Base-by-base conservation (phyloP, 2,888 invertebrate genomes). In the Drosophila aldrichi region DNA sequence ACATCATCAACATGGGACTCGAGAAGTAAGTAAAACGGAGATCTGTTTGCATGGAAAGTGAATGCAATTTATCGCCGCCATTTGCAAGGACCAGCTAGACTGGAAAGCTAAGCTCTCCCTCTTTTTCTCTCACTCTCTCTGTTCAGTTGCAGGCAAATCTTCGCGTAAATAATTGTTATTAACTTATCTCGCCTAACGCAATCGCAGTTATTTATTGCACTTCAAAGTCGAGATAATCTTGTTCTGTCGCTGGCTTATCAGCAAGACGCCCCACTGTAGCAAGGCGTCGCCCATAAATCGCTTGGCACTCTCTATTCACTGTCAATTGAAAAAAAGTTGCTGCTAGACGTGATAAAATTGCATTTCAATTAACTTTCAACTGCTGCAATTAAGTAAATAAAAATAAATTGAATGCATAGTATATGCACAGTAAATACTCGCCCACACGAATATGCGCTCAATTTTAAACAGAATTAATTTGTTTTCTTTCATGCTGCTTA, bases 21-120 rank as follows among this genome's bases (percentile, higher is more conserved):
- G 83, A 83, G n/a, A 83, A 82, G 83, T 83, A 64, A 88, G 83
- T 88, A 70, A 20, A 32, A 12, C 12, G 9, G n/a, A 41, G 48
- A 36, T 64, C 36, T 29, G 14, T 22, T 34, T 40, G 10, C 7
- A 29, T 12, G 14, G 41, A 9, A 55, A 32, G 18, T 32, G 10
- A 41, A 10, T 43, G 14, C 8, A 12, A 40, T 22, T 1, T 5
- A 36, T 22, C 14, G 25, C n/a, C 40, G 54, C 38, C 40, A 29
- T 56, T 43, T 32, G 16, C 41, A 49, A 67, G 20, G 22, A 46
- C 34, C 43, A n/a, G 12, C 34, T 51, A 16, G 51, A 14, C 20
- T 29, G 52, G 36, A 52, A 52, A 38, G 38, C 34, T 12, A n/a
- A 25, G 36, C 18, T 18, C 2, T 29, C 29, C 7, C 29, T 32